Base-by-base conservation (phyloP, 2,888 invertebrate genomes). In the Drosophila glabriapex region DNA sequence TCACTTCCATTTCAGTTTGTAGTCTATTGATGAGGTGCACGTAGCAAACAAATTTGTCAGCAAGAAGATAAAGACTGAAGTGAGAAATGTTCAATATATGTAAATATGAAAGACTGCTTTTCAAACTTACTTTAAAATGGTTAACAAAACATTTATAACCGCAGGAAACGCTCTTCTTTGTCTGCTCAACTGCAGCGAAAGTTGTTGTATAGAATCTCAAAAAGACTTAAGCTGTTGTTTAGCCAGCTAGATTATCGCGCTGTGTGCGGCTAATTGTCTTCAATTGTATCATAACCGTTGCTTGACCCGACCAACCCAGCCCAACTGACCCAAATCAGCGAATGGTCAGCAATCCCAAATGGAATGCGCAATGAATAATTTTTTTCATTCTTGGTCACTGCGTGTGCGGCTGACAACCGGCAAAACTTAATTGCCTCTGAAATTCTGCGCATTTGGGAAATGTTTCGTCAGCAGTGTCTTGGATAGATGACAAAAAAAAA, bases 241-340 rank as follows among this genome's bases (percentile, higher is more conserved):
- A 56, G 68, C 61, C 63, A 75, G 67, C 63, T 46, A 52, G 78
- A 79, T 79, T 79, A 79, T 78, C 75, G 62, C 53, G 16, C 46
- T 25, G 46, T 25, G 58, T n/a, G 49, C 49, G 73, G 72, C 83
- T 88, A 87, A 87, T 89, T 87, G 85, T 78, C 83, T 80, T 83
- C 85, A 89, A 87, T 87, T 87, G 85, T 87, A 83, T 85, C 85
- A 88, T 85, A 89, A 83, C 87, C 90, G 87, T 87, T 87, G 90
- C 65, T 55, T 87, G 87, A 89, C 90, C 58, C 58, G n/a, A 12
- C 16, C 41, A 31, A 43, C 58, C 89, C 76, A 76, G 69, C 75
- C 70, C 72, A 68, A 68, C 64, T 88, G 83, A 84, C 85, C 85
- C 77, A 85, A 88, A 88, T 85, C 86, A 31, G 53, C 37, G 25